Evolutionary conservation across 2,113 vertebrate species (phyloP).

Genomic region (Lucifuga dentata): DNA sequence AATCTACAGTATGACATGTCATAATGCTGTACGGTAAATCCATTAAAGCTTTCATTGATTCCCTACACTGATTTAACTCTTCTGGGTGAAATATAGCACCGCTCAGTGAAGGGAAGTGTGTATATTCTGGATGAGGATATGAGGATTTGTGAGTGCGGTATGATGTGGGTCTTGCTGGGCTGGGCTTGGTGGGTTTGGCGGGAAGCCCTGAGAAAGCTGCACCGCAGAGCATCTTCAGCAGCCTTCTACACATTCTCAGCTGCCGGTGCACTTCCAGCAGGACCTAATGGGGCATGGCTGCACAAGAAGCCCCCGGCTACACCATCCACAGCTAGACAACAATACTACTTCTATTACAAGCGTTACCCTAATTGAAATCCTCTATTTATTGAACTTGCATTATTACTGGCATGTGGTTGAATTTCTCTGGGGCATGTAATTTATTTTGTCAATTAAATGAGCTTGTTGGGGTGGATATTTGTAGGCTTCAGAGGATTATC

Average conservation of each 20-base stretch:
- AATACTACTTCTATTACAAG: constrained; percentile 50
- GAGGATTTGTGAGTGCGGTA: constrained; percentile 42
- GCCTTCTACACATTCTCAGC: constrained; percentile 37
- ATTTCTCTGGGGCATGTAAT: constrained; percentile 46
- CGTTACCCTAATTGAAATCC: constrained; percentile 63
- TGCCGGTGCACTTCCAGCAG: constrained; percentile 41
- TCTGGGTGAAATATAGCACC: constrained; percentile 44
- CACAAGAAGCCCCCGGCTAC: constrained; percentile 19
- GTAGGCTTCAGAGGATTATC: constrained; percentile 44
- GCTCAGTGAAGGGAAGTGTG: constrained; percentile 39
- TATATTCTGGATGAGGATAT: constrained; percentile 19
- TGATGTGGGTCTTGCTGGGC: constrained; percentile 32
- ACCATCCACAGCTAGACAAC: constrained; percentile 45
- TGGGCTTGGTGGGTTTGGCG: constrained; percentile 51
- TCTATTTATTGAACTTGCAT: constrained; percentile 64
- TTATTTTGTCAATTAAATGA: constrained; percentile 53
- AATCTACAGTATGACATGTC: constrained; percentile 62
- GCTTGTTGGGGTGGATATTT: constrained; percentile 29
- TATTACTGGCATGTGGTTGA: constrained; percentile 46
- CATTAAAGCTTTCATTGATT: constrained; percentile 56
- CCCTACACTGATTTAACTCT: constrained; percentile 53
- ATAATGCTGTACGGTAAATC: constrained; percentile 61
- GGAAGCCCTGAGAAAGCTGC: constrained; percentile 2
- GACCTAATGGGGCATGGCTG: constrained; percentile 57
- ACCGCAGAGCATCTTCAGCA: constrained; percentile 22